A percentile compares a stretch with the other conserved stretches of the same genome.
phyloP scores from a whole-genome alignment of 2,888 invertebrate species.

The Eudemis profundana region DNA sequence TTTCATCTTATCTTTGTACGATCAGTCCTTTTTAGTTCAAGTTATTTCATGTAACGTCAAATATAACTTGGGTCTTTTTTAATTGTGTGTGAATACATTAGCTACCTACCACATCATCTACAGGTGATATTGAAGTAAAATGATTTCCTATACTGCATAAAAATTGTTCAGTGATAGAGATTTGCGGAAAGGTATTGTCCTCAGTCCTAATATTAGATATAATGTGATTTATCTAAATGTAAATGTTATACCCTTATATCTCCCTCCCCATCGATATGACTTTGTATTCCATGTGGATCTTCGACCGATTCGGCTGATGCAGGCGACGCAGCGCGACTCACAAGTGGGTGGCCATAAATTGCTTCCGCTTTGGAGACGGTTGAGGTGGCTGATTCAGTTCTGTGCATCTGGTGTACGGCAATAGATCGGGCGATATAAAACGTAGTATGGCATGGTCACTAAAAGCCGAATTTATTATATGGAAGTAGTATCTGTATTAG shows the following conservation, averaged over 20 bases:
- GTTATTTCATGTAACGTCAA: no score
- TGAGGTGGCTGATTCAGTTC: slow-evolving; percentile 27
- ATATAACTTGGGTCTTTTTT: no score
- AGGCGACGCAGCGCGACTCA: slow-evolving; percentile 31
- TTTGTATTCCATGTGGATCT: slow-evolving; percentile 30
- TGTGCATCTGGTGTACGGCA: slow-evolving; percentile 14
- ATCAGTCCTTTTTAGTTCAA: no score
- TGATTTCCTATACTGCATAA: no score
- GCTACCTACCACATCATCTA: no score
- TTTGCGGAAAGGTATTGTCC: neutral
- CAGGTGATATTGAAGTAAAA: no score
- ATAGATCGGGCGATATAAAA: slow-evolving; percentile 10
- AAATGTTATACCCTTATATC: slow-evolving; percentile 9
- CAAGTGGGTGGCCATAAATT: slow-evolving; percentile 40
- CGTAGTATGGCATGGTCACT: no score
- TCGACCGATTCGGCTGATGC: slow-evolving; percentile 28
- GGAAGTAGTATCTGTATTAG: no score
- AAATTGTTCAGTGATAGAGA: no score
- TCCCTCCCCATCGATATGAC: neutral
- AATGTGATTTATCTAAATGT: slow-evolving; percentile 14
- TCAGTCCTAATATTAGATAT: neutral
- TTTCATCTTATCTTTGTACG: neutral
- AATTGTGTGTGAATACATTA: no score
- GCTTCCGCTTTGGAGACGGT: slow-evolving; percentile 26
- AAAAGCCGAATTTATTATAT: no score